Conservation (phyloP, 2,888 invertebrate genomes). For the Notodonta ziczac region DNA sequence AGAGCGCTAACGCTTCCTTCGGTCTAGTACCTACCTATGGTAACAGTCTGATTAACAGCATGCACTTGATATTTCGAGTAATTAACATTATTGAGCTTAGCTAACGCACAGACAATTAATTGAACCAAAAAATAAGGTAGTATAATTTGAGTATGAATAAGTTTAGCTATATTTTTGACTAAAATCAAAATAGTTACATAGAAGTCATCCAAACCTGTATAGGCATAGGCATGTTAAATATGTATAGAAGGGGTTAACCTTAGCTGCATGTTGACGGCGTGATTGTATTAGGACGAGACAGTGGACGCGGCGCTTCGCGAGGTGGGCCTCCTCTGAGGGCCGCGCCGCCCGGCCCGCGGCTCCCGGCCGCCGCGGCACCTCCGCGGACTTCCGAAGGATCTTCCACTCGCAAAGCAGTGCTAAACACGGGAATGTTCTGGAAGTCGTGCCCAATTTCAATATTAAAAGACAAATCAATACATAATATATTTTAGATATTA, state of each 20-base stretch:
- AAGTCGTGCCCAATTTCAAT: neutral
- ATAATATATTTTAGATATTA: neutral
- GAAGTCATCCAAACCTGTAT: neutral
- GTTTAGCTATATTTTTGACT: no score
- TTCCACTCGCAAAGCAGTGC: conserved; percentile 18
- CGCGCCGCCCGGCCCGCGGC: conserved; percentile 17
- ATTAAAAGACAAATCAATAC: neutral
- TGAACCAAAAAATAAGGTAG: no score
- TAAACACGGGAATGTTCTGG: neutral
- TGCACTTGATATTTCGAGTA: conserved; percentile 19
- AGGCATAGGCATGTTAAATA: conserved; percentile 25
- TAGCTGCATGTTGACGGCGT: conserved; percentile 52
- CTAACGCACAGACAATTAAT: no score
- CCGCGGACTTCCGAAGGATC: conserved; percentile 27
- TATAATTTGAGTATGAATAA: no score
- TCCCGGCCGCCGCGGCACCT: conserved; percentile 12
- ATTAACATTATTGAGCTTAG: conserved; percentile 16
- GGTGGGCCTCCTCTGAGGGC: conserved; percentile 93
- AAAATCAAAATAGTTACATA: no score
- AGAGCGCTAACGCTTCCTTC: conserved; percentile 32
- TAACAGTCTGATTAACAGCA: conserved; percentile 39
- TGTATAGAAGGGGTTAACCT: conserved; percentile 23
- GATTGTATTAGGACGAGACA: conserved; percentile 91
- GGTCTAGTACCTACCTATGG: conserved; percentile 24
- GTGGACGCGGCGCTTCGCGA: conserved; percentile 97